Base-by-base conservation (phyloP, 2,888 invertebrate genomes). In the Caenorhabditis sp. region DNA sequence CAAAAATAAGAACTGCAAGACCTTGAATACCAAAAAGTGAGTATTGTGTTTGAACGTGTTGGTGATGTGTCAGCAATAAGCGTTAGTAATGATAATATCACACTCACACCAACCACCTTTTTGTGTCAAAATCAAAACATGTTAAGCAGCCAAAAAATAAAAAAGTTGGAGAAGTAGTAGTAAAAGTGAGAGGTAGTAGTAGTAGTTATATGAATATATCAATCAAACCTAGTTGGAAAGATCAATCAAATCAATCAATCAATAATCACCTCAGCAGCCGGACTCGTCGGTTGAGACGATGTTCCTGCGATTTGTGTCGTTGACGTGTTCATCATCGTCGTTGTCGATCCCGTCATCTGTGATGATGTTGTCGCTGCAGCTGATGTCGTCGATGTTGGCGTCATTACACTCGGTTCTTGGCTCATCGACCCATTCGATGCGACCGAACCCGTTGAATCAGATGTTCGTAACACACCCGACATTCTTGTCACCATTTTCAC, bases 401-500 rank as follows among this genome's bases (percentile, higher is more conserved):
- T 24, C 24, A 43, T 43, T 19, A 26, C 27, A 23, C 59, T 60
- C 58, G 74, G 57, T 12, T 70, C 70, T 51, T 75, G 75, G 67
- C 72, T 71, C 60, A 69, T 68, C 50, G 71, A 69, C 53, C 76
- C 70, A 43, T 71, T 72, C 24, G 82, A 81, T 8, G 76, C 79
- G 19, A 82, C 78, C 19, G 74, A 74, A 58, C 82, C 81, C 26
- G 81, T 79, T n/a, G 81, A 81, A 61, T 82, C 82, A 51, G 74
- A 74, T 36, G 78, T 78, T 31, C 82, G 69, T 27, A 82, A 66
- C 31, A 72, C 79, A 23, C 82, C 82, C 62, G 76, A 76, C 86
- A 86, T 86, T 31, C 86, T 77, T 23, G 84, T 85, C 66, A 86
- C 84, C 82, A 87, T 83, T 63, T 84, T 83, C 58, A 86, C 86